A percentile compares a stretch with the other conserved stretches of the same genome.
phyloP scores from a whole-genome alignment of 2,797 vertebrate species.

The Hylomyscus alleni region DNA sequence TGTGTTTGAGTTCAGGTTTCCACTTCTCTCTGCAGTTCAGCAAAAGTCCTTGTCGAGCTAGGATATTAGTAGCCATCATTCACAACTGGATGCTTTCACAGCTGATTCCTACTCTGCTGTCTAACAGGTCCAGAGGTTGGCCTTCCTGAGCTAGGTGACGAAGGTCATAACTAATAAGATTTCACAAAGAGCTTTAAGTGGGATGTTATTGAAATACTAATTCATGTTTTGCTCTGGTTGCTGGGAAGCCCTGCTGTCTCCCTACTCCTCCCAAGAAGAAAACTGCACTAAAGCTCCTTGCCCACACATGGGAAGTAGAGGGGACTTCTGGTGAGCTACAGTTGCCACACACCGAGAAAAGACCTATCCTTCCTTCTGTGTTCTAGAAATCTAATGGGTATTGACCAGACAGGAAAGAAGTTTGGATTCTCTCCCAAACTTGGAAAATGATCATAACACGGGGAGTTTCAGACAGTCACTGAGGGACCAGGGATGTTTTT shows the following conservation, averaged over 20 bases:
- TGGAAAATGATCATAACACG: background rate
- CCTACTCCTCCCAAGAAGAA: background rate
- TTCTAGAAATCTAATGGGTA: background rate
- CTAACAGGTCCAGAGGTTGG: background rate
- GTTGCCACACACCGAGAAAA: background rate
- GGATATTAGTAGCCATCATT: background rate
- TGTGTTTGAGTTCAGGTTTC: background rate
- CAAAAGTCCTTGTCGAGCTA: background rate
- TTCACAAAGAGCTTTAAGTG: background rate
- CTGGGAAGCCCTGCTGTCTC: background rate
- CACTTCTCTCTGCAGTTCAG: background rate
- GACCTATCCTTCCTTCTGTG: background rate
- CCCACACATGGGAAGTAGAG: background rate
- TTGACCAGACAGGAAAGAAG: background rate
- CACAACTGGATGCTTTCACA: background rate
- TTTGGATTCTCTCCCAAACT: background rate
- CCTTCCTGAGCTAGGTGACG: background rate
- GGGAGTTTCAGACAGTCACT: conserved; percentile 84
- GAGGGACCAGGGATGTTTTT: conserved; percentile 90
- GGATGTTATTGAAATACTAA: background rate
- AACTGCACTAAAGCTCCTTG: background rate
- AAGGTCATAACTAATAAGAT: background rate
- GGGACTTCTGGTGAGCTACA: background rate
- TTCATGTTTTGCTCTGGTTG: background rate
- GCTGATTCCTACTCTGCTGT: background rate